Conservation (phyloP, 1,140 invertebrate species). For the Heterodera carotae region DNA sequence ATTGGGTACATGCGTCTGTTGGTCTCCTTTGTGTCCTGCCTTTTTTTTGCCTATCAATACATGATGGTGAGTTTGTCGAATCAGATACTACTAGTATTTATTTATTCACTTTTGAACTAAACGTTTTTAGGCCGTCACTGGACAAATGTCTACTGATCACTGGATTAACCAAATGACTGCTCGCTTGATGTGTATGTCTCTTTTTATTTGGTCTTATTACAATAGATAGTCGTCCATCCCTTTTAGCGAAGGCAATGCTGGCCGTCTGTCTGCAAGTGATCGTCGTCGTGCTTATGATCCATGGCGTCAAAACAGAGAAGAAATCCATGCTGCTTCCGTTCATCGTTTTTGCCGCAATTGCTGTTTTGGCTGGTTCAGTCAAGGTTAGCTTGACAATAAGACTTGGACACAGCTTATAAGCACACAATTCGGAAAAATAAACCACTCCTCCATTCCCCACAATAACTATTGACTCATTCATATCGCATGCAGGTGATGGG, state of each 20-base stretch:
- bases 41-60: slow-evolving; percentile 57
- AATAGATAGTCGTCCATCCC: slow-evolving; percentile 42
- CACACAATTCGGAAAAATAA: too few species aligned
- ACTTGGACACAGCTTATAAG: too few species aligned
- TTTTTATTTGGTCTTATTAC: not conserved
- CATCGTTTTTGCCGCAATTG: slow-evolving; percentile 60
- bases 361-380: slow-evolving; percentile 57
- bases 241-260: slow-evolving; percentile 52
- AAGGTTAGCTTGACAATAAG: slow-evolving; percentile 52
- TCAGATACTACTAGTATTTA: not conserved
- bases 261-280: slow-evolving; percentile 58
- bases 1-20: slow-evolving; percentile 58
- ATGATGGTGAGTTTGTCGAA: slow-evolving; percentile 43
- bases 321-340: slow-evolving; percentile 59
- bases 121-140: slow-evolving; percentile 44
- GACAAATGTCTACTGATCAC: slow-evolving; percentile 51
- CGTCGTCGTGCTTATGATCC: slow-evolving; percentile 62
- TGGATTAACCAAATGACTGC: slow-evolving; percentile 60
- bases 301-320: slow-evolving; percentile 56
- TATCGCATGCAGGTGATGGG: too few species aligned
- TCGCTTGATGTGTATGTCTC: slow-evolving; percentile 55
- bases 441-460: too few species aligned
- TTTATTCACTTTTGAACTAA: slow-evolving; percentile 27
- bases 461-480: too few species aligned
- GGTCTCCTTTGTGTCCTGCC: slow-evolving; percentile 46